Conservation (phyloP, 2,113 vertebrate species). For the Philantomba maxwellii region DNA sequence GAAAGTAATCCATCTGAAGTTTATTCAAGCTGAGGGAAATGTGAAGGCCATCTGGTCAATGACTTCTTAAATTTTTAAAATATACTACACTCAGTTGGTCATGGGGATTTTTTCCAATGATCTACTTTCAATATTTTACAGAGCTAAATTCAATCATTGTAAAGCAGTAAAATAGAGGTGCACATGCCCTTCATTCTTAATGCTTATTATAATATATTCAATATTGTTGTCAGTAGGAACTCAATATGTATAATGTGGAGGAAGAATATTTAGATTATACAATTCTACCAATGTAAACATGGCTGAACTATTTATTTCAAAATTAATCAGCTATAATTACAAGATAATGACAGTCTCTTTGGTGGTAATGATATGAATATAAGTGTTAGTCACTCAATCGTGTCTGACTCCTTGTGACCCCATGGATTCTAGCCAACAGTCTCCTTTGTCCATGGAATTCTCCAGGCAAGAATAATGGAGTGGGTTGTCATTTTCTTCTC, state of each 20-base stretch:
- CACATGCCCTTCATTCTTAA: neutral
- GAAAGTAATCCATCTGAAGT: neutral
- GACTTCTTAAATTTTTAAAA: neutral
- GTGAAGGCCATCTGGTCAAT: neutral
- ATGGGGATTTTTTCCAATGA: neutral
- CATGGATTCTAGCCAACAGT: neutral
- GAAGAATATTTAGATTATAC: neutral
- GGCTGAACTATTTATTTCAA: neutral
- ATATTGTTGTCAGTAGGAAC: neutral
- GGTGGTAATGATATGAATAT: neutral
- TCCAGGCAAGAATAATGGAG: neutral
- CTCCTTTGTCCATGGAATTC: neutral
- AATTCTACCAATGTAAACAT: neutral
- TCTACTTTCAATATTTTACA: neutral
- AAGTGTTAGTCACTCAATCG: neutral
- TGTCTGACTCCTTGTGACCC: fast-evolving
- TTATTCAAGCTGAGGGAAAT: neutral
- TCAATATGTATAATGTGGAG: neutral
- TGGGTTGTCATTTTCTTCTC: neutral
- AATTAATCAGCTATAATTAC: neutral
- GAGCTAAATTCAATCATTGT: neutral
- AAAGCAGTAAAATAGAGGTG: neutral
- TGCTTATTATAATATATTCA: neutral
- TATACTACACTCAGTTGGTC: neutral
- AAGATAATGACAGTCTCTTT: neutral